phyloP scores from a whole-genome alignment of 2,113 vertebrate species.

The Saguinus midas region DNA sequence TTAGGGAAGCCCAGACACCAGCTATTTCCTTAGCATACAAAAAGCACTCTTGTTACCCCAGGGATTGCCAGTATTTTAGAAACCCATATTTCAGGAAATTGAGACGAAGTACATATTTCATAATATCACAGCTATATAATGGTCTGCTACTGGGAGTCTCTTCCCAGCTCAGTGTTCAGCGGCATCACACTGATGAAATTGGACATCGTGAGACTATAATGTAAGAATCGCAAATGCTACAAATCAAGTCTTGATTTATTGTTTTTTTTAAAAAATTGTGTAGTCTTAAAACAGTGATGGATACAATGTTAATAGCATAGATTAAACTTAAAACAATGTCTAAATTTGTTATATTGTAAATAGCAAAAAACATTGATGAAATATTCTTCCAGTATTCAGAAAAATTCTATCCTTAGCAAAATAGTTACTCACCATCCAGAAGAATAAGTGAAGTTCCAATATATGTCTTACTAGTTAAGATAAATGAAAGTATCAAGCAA shows the following conservation, averaged over 20 bases:
- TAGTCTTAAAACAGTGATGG: neutral
- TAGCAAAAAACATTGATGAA: neutral
- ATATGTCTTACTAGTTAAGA: neutral
- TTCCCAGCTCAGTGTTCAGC: neutral
- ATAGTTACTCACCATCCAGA: neutral
- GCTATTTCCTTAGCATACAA: neutral
- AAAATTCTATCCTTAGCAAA: neutral
- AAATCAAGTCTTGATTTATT: neutral
- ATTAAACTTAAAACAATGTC: neutral
- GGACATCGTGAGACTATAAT: neutral
- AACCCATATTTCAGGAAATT: neutral
- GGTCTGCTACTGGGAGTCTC: neutral
- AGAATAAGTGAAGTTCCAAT: neutral
- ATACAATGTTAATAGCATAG: neutral
- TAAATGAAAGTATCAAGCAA: neutral
- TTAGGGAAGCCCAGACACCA: neutral
- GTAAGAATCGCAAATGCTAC: neutral
- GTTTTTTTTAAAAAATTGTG: neutral
- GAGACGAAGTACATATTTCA: neutral
- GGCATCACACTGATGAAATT: neutral
- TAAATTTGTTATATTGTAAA: neutral
- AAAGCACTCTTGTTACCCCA: neutral
- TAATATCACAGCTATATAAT: neutral
- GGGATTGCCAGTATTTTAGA: neutral
- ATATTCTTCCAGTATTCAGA: neutral